These are phyloP conservation scores for Eublepharis macularius DNA, from an alignment of 2,113 vertebrate genomes.

Conservation along the genomic window DNA sequence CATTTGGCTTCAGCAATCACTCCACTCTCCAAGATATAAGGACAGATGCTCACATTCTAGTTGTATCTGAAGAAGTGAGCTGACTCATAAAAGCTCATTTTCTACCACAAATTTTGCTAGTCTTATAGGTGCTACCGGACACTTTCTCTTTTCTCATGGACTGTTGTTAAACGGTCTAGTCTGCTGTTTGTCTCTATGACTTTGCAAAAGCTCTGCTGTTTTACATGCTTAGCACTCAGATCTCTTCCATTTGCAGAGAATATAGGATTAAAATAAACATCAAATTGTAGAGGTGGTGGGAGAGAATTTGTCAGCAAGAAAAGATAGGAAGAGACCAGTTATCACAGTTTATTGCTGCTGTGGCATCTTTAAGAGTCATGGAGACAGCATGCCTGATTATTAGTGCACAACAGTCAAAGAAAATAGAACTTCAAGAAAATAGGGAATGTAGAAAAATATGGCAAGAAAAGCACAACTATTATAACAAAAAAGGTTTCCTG, in stretches of 20 bases:
- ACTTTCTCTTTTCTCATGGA: too few species aligned
- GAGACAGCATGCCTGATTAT: slow-evolving; percentile 49
- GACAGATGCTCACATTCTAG: too few species aligned
- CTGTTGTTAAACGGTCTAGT: slow-evolving; percentile 47
- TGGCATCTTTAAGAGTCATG: slow-evolving; percentile 33
- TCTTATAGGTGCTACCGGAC: too few species aligned
- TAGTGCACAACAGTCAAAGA: slow-evolving; percentile 53
- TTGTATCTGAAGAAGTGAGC: too few species aligned
- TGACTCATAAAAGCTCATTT: too few species aligned
- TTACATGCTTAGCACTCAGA: slow-evolving; percentile 30
- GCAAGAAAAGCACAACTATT: slow-evolving; percentile 56
- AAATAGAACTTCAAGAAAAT: slow-evolving; percentile 52
- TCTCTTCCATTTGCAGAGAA: slow-evolving; percentile 51
- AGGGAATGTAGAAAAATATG: slow-evolving; percentile 36
- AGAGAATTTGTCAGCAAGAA: slow-evolving; percentile 34
- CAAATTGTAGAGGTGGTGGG: slow-evolving; percentile 43
- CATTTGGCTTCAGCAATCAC: too few species aligned
- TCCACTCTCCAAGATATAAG: too few species aligned
- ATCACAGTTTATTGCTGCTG: slow-evolving; percentile 53
- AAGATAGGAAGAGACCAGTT: slow-evolving; percentile 32
- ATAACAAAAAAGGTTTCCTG: slow-evolving; percentile 50
- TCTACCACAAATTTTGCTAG: too few species aligned
- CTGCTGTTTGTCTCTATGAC: slow-evolving; percentile 39
- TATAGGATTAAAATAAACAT: slow-evolving; percentile 55
- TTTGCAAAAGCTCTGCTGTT: slow-evolving; percentile 51